phyloP scores from a whole-genome alignment of 2,888 invertebrate species.

The Phorcus lineatus region DNA sequence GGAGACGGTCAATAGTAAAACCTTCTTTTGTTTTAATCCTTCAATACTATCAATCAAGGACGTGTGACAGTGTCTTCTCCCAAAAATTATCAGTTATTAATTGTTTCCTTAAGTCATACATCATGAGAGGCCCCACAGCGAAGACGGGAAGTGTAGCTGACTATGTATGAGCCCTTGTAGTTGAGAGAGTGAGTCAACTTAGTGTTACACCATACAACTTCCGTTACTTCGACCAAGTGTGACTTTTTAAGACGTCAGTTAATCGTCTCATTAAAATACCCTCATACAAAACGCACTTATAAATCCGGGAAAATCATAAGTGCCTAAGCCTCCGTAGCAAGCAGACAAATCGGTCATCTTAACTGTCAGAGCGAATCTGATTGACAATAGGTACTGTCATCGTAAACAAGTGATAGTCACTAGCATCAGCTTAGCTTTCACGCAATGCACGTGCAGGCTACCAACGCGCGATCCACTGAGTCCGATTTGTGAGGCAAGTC shows the following conservation, averaged over 20 bases:
- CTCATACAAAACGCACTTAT: not conserved
- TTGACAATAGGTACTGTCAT: slow-evolving; percentile 6
- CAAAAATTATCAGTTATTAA: not conserved
- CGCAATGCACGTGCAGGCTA: not conserved
- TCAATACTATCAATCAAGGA: not conserved
- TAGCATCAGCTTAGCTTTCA: not conserved
- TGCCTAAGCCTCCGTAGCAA: not conserved
- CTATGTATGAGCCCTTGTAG: not conserved
- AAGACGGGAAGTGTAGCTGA: not conserved
- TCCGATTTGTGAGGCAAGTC: not conserved
- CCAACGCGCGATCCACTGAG: not conserved
- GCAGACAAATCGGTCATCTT: not conserved
- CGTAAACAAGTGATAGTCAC: not conserved
- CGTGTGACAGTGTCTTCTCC: not conserved
- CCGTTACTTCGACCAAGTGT: not conserved
- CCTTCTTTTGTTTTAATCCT: not conserved
- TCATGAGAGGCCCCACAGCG: not conserved
- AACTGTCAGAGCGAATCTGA: not conserved
- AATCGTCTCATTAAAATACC: not conserved
- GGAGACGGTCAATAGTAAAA: not conserved
- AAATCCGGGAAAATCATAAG: not conserved
- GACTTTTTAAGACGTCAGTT: not conserved
- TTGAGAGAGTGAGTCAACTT: not conserved
- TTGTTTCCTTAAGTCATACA: slow-evolving; percentile 4
- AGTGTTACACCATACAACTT: not conserved